Percentiles rank a stretch among this genome's conserved stretches.
These are phyloP conservation scores for Euplexia lucipara DNA, from an alignment of 2,888 invertebrate species.

Conservation along the genomic window DNA sequence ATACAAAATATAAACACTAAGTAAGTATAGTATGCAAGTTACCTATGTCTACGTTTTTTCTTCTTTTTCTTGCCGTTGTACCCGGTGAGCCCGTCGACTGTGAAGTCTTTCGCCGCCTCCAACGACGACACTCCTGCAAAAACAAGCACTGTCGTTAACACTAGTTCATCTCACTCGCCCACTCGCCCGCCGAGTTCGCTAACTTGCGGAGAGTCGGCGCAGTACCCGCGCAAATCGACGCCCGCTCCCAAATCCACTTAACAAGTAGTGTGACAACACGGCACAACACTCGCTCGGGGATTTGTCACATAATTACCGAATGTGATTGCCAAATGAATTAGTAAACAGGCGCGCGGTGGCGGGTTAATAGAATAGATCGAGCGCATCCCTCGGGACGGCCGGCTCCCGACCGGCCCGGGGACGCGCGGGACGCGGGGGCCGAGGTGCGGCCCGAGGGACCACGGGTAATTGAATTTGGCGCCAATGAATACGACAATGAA, in stretches of 20 bases:
- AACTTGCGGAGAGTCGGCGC: conserved; percentile 25
- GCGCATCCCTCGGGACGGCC: conserved; percentile 67
- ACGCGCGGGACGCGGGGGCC: conserved; percentile 27
- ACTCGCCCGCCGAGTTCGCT: not conserved
- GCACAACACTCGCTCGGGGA: conserved; percentile 68
- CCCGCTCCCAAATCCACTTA: conserved; percentile 65
- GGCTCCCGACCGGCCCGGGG: conserved; percentile 21
- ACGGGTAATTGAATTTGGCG: conserved; percentile 88
- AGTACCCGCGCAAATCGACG: conserved; percentile 55
- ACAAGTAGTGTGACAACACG: conserved; percentile 67
- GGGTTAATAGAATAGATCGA: conserved; percentile 78
- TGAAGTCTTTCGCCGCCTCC: conserved; percentile 95
- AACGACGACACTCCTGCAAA: conserved; percentile 93
- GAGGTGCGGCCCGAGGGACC: conserved; percentile 69
- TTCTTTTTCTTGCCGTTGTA: conserved; percentile 98
- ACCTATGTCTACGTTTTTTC: conserved; percentile 97
- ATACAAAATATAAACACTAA: no score
- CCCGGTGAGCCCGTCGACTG: conserved; percentile 95
- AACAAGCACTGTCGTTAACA: conserved; percentile 45
- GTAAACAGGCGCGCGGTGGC: conserved; percentile 80
- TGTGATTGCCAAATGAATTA: conserved; percentile 88
- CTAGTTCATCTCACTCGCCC: conserved; percentile 15
- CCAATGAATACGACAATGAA: conserved; percentile 90
- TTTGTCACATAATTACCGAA: conserved; percentile 87
- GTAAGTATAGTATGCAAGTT: conserved; percentile 73